A percentile compares a stretch with the other conserved stretches of the same genome.
Evolutionary conservation across 2,113 vertebrate species (phyloP).

Genomic region (Planiliza haematocheilus): DNA sequence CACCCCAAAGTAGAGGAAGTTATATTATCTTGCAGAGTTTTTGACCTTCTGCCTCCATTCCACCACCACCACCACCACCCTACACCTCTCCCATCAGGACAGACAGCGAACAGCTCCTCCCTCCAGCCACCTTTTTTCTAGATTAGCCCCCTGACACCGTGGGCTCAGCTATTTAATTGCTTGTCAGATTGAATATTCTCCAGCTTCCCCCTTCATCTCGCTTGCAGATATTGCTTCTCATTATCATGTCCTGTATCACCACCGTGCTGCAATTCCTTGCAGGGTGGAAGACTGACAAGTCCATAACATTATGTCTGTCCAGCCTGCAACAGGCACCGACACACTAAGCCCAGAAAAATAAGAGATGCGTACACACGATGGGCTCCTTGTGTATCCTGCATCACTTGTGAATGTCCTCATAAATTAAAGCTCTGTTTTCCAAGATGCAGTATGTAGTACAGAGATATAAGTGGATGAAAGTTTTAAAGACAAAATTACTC

Average conservation of each 20-base stretch:
- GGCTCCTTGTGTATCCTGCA: no score
- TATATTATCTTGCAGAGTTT: conserved; percentile 69
- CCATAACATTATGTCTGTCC: conserved; percentile 48
- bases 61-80: conserved; percentile 5
- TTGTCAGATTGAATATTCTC: conserved; percentile 72
- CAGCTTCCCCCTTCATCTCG: conserved; percentile 47
- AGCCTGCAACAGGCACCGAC: background rate
- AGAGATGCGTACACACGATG: no score
- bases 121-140: conserved; percentile 50
- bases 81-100: conserved; percentile 29
- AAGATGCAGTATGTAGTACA: no score
- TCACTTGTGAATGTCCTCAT: no score
- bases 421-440: no score
- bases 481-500: no score
- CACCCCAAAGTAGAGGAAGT: conserved; percentile 68
- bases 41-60: conserved; percentile 68
- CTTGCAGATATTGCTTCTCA: conserved; percentile 69
- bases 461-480: no score
- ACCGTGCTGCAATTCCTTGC: conserved; percentile 38
- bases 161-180: conserved; percentile 63
- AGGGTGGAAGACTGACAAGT: conserved; percentile 46
- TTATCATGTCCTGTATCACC: conserved; percentile 62
- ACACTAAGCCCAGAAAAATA: no score
- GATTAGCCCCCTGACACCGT: conserved; percentile 58
- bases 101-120: conserved; percentile 33